Base-by-base conservation (phyloP, 1,140 invertebrate genomes). In the Drosophila guanche region DNA sequence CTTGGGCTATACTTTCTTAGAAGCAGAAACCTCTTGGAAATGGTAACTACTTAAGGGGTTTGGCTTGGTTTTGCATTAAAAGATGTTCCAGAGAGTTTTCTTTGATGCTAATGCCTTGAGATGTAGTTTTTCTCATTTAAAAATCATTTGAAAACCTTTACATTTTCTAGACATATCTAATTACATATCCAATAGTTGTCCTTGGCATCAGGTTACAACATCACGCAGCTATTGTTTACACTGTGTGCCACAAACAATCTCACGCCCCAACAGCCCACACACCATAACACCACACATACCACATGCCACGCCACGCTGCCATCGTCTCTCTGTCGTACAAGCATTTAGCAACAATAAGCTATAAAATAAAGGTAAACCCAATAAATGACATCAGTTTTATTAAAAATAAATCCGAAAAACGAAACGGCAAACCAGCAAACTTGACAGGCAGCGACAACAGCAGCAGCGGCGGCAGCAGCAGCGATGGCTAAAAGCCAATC, bases 371-470 rank as follows among this genome's bases (percentile, higher is more conserved):
- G 66, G 57, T 76, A 68, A 37, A 72, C 51, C 33, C 76, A 79
- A 85, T 84, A 84, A 85, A 65, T 72, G 80, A 85, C 80, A 84
- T 71, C 53, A 72, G 65, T 79, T 76, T 73, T 63, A 63, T 83
- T 55, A 68, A 63, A 79, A 84, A 79, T 69, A 71, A 76, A 72
- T 85, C 47, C 43, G 33, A 84, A 66, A 59, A 77, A 57, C 46
- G 33, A 54, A 52, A 40, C 48, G 12, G 52, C 12, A 56, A 55
- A 54, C 25, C 51, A 56, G 43, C 40, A 41, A 67, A 33, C 63
- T 68, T 69, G 66, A 74, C 70, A 48, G 60, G 53, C 33, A 37
- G 33, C 76, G 58, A 73, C 60, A 63, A 57, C 59, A 37, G 33
- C 33, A 10, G 10, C 33, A 33, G 27, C 27, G 47, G 46, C 50